Evolutionary conservation across 2,113 vertebrate species (phyloP), one percentile per base, ranked within the genome.

Genomic region (Eubucco bourcierii): DNA sequence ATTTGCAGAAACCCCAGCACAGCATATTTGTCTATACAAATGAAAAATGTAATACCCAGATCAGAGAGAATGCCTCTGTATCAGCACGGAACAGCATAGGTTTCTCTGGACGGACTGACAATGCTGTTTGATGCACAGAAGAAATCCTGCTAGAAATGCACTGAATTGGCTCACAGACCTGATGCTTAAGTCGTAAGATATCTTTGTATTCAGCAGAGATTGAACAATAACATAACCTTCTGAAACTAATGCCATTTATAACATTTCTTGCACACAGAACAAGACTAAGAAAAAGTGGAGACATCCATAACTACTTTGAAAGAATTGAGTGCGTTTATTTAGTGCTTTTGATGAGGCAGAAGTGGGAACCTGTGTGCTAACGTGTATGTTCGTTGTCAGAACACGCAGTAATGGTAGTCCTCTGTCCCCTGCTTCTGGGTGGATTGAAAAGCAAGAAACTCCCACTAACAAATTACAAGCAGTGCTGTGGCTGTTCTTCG

Each of bases 1-100:
- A 34, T 75, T 75, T 65, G 50, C 79, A 88, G 72, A 94, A 96
- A 75, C 14, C 68, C 37, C 65, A 92, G 79, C 68, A 37, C 61
- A 81, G 82, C 34, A 11, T 29, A 87, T 82, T 92, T 34, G 66
- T 92, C 15, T 12, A 41, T 41, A 25, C 52, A 75, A 85, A 77
- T 8, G 46, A 80, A 83, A 92, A 89, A 78, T 31, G 59, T 64
- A 87, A 89, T 64, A 56, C 84, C 78, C 16, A 20, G 74, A 88
- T 88, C 80, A 90, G 47, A 83, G 60, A 82, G 72, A 74, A 85
- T 3, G n/a, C 60, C 79, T 74, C 46, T 27, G 76, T 66, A 46
- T 8, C 75, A 68, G 84, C 76, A 80, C 0, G 31, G 72, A 80
- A 66, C 4, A 77, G 80, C 3, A 58, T 10, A 72, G 79, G 52